Evolutionary conservation across 2,113 vertebrate genomes (phyloP).

Genomic region (Sturnus vulgaris): DNA sequence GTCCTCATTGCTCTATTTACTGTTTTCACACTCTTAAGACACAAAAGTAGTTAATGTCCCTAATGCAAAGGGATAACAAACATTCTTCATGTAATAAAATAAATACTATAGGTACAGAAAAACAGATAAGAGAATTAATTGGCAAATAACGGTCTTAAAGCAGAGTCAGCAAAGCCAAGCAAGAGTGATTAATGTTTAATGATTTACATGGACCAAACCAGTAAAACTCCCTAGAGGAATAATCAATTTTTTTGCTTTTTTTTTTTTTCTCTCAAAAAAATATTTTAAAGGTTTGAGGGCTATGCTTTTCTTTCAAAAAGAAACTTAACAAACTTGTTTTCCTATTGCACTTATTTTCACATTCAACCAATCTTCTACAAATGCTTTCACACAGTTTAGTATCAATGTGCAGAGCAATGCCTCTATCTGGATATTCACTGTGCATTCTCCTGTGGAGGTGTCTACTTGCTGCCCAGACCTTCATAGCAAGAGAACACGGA

Average conservation of each 20-base stretch:
- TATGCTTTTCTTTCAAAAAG: not conserved
- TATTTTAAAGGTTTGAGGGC: not conserved
- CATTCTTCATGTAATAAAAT: not conserved
- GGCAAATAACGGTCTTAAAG: conserved; percentile 32
- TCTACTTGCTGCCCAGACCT: not conserved
- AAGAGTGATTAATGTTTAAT: conserved; percentile 33
- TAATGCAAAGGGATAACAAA: not conserved
- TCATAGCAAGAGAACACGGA: not conserved
- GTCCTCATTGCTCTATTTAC: not conserved
- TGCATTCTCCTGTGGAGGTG: not conserved
- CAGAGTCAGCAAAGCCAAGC: not conserved
- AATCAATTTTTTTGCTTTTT: not conserved
- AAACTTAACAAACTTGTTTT: not conserved
- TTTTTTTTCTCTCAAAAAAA: not conserved
- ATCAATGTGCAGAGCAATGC: not conserved
- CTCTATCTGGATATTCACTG: not conserved
- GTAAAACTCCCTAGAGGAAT: not conserved
- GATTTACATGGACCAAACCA: not conserved
- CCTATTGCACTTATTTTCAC: not conserved
- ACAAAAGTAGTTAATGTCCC: not conserved
- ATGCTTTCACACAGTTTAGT: not conserved
- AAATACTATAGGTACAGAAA: not conserved
- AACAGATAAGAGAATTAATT: not conserved
- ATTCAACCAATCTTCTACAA: not conserved
- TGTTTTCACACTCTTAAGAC: not conserved